Conservation (phyloP, 1,140 invertebrate species). For the Streblospio benedicti region DNA sequence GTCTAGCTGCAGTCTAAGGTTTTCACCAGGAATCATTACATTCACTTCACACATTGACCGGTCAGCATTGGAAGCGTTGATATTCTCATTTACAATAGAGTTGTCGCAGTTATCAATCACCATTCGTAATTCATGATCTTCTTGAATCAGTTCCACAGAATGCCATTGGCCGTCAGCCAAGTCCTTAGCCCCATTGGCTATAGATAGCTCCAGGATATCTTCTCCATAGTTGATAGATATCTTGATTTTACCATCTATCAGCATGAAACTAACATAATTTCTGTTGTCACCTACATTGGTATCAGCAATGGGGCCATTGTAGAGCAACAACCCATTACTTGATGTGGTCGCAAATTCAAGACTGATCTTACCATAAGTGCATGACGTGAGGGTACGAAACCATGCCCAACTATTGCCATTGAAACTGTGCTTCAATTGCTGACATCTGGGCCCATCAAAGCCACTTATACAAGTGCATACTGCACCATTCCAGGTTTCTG, state of each 20-base stretch:
- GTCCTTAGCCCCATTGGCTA: too few species aligned
- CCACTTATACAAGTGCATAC: conserved; percentile 81
- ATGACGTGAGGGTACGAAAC: conserved; percentile 91
- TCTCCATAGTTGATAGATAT: too few species aligned
- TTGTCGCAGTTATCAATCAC: conserved; percentile 85
- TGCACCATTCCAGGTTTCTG: conserved; percentile 61
- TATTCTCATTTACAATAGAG: conserved; percentile 66
- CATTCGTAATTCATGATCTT: conserved; percentile 68
- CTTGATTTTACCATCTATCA: not conserved
- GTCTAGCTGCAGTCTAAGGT: conserved; percentile 93
- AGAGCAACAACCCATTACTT: conserved; percentile 73
- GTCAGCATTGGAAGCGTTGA: conserved; percentile 52
- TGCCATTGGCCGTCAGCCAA: conserved; percentile 94
- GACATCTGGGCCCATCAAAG: conserved; percentile 88
- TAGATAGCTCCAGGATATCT: too few species aligned
- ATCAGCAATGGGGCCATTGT: conserved; percentile 82
- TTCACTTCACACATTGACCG: conserved; percentile 77
- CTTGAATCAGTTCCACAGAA: conserved; percentile 87
- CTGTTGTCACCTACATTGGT: conserved; percentile 56
- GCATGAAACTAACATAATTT: conserved; percentile 73
- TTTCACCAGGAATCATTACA: conserved; percentile 82
- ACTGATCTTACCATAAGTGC: conserved; percentile 84
- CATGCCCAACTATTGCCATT: conserved; percentile 57
- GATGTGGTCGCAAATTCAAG: conserved; percentile 88
- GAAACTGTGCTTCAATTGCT: conserved; percentile 88